Percentiles rank a stretch among this genome's conserved stretches.
Evolutionary conservation across 2,113 vertebrate genomes (phyloP).

Genomic region (Vidua macroura): DNA sequence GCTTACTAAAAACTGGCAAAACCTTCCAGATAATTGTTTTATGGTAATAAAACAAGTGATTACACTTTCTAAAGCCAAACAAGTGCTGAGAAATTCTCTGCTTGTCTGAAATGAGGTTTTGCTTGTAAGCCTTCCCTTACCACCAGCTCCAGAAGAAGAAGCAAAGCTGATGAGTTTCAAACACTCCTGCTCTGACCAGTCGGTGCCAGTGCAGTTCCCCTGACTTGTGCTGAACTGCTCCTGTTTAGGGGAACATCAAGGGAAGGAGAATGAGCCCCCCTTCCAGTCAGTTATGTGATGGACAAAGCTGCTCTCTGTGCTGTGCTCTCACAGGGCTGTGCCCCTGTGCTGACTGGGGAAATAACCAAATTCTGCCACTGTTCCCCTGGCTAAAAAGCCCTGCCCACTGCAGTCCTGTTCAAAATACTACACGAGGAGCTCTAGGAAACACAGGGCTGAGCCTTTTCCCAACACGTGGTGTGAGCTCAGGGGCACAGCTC

Average conservation of each 20-base stretch:
- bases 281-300: not conserved
- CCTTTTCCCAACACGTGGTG: rapidly evolving
- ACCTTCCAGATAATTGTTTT: not conserved
- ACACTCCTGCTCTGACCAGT: not conserved
- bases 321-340: not conserved
- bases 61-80: not conserved
- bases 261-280: not conserved
- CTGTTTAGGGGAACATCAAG: not conserved
- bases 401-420: not conserved
- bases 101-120: not conserved
- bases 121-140: not conserved
- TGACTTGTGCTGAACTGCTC: not conserved
- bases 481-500: not conserved
- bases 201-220: not conserved
- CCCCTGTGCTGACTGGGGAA: not conserved
- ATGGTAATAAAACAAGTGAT: not conserved
- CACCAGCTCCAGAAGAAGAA: not conserved
- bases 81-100: not conserved
- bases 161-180: not conserved
- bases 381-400: rapidly evolving
- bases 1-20: not conserved
- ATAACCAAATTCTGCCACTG: not conserved
- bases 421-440: not conserved
- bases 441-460: not conserved
- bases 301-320: not conserved